These are phyloP conservation scores for Troides aeacus DNA, from an alignment of 2,888 invertebrate genomes.

Conservation along the genomic window DNA sequence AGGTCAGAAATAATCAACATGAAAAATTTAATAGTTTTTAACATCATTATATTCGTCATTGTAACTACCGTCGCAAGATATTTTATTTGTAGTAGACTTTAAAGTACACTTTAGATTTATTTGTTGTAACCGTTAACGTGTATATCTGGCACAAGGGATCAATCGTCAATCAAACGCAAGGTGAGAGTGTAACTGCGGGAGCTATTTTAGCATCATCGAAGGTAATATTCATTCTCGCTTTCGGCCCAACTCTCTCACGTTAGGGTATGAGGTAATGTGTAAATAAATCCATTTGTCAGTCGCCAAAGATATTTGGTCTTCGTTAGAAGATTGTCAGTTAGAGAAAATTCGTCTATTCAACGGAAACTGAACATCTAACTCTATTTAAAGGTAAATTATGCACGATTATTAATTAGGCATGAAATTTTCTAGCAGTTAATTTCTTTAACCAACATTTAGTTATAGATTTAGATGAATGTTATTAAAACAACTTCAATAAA, in stretches of 20 bases:
- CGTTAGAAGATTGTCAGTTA: conserved; percentile 38
- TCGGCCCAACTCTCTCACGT: conserved; percentile 76
- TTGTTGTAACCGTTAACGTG: conserved; percentile 68
- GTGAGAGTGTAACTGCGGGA: conserved; percentile 74
- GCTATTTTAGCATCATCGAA: conserved; percentile 79
- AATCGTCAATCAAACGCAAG: conserved; percentile 80
- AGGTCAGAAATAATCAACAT: too few relatives aligned
- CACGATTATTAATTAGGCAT: neutral
- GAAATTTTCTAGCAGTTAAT: neutral
- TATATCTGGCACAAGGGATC: conserved; percentile 78
- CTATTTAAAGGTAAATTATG: conserved; percentile 11
- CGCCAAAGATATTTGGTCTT: conserved; percentile 54
- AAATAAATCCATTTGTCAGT: conserved; percentile 70
- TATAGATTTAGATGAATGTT: neutral
- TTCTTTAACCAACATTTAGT: neutral
- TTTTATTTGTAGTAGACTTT: neutral
- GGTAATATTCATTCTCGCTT: conserved; percentile 78
- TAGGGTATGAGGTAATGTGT: conserved; percentile 74
- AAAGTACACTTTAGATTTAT: conserved; percentile 41
- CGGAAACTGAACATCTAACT: neutral
- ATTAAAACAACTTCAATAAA: neutral
- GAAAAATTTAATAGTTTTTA: neutral
- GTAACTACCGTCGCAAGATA: neutral
- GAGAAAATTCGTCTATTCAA: conserved; percentile 7
- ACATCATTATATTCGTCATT: neutral